Base-by-base conservation (phyloP, 1,140 invertebrate species). In the Mactra quadrangularis region DNA sequence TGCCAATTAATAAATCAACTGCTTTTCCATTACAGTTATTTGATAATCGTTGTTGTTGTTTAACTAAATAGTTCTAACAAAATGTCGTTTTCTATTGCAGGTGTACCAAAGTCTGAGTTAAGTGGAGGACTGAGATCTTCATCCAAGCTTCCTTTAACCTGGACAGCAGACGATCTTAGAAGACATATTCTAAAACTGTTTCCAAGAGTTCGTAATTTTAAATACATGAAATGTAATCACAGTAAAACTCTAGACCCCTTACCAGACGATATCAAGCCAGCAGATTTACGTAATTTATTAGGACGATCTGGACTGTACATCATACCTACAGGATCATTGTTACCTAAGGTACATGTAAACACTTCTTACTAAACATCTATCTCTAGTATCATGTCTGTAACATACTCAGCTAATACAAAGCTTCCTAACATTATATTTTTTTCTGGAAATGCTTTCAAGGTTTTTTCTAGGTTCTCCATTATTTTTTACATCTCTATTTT, bases 271-370 rank as follows among this genome's bases (percentile, higher is more conserved):
- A 57, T 74, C 4, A 82, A 82, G 52, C 79, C 79, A 11, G 22
- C 41, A 22, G 79, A 82, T 45, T 27, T 82, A 3, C 68, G 79
- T 6, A 72, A 60, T 27, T 57, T 72, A 7, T 57, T 82, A 1
- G 68, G 79, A 7, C n/a, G 79, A 52, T 82, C 79, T 19, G 79
- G 68, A 9, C 64, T 82, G 22, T 82, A 82, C 38, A 74, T 82
- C 27, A 52, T 82, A 27, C 79, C 79, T 0, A 72, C 45, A 7
- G 79, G 79, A 2, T 27, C 53, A 4, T 57, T 82, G 27, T 38
- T 72, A 41, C 79, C 79, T 22, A 82, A 82, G 59, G 79, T 82
- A 68, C 27, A 13, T 50, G n/a, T 4, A 68, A 19, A n/a, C n/a
- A n/a, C n/a, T n/a, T n/a, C n/a, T n/a, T n/a, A n/a, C n/a, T n/a